Percentiles rank a stretch among this genome's conserved stretches.
Conservation (phyloP, 2,888 invertebrate genomes). For the Polydrusus pterygomalis region DNA sequence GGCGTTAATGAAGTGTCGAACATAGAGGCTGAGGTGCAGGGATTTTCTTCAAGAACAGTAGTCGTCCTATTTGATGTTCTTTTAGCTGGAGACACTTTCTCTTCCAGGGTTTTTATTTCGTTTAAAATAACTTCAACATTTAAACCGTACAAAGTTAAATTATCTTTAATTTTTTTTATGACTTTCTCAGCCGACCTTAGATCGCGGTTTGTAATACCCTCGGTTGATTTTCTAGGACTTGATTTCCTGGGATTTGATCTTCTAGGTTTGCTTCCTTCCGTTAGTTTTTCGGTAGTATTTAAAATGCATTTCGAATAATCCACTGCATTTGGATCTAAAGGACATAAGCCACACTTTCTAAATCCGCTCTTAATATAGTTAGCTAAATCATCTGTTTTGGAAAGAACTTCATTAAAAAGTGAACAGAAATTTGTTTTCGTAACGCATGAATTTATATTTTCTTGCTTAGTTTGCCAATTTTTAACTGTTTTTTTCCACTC, state of each 20-base stretch:
- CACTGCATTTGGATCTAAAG: constrained; percentile 25
- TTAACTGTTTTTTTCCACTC: constrained; percentile 59
- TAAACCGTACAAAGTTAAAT: background rate
- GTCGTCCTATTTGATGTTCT: background rate
- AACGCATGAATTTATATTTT: constrained; percentile 50
- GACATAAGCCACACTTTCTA: constrained; percentile 35
- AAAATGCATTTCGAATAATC: constrained; percentile 28
- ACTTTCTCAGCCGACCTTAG: background rate
- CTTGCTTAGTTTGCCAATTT: constrained; percentile 52
- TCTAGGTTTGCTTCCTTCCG: background rate
- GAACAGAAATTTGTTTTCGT: constrained; percentile 61
- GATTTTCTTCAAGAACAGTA: no score
- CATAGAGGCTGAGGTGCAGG: no score
- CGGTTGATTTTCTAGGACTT: background rate
- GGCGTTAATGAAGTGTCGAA: background rate
- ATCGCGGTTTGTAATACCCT: background rate
- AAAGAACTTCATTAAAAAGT: constrained; percentile 49
- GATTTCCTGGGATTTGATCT: background rate
- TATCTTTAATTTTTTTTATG: background rate
- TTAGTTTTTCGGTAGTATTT: background rate
- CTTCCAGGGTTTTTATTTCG: constrained; percentile 11
- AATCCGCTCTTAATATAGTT: constrained; percentile 39
- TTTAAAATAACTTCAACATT: constrained; percentile 14
- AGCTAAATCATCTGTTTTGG: constrained; percentile 20
- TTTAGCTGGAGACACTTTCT: background rate